phyloP scores from a whole-genome alignment of 2,113 vertebrate genomes.

The Pseudorasbora parva region DNA sequence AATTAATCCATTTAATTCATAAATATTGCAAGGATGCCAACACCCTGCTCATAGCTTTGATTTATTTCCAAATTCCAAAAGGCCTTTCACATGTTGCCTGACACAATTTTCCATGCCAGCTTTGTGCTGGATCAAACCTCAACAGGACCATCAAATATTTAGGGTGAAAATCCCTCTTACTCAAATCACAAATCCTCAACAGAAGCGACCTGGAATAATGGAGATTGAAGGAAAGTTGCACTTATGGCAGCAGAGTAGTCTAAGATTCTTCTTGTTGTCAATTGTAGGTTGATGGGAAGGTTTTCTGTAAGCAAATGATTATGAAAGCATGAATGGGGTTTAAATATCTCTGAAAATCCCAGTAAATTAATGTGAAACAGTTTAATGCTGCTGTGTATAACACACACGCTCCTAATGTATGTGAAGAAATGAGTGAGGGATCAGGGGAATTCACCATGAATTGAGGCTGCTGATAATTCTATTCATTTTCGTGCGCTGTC shows the following conservation, averaged over 20 bases:
- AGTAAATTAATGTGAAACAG: neutral
- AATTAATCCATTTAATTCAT: constrained; percentile 40
- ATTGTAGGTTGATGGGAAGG: neutral
- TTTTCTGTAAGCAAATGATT: constrained; percentile 4
- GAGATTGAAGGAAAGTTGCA: neutral
- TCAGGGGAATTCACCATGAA: neutral
- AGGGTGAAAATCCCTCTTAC: constrained; percentile 26
- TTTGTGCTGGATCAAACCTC: constrained; percentile 36
- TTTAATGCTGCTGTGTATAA: neutral
- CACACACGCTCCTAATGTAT: neutral
- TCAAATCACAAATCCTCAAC: constrained; percentile 31
- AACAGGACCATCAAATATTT: constrained; percentile 50
- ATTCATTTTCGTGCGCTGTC: neutral
- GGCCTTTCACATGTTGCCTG: constrained; percentile 38
- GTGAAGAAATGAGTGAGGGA: neutral
- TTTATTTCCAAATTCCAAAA: constrained; percentile 36
- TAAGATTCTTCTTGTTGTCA: neutral
- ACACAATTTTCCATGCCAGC: constrained; percentile 39
- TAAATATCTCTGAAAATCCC: neutral
- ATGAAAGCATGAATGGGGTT: neutral
- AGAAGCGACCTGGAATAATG: constrained; percentile 6
- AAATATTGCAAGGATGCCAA: constrained; percentile 23
- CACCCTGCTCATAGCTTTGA: constrained; percentile 27
- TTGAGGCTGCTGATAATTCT: neutral
- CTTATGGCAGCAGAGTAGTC: neutral